Percentiles rank a stretch among this genome's conserved stretches.
These are phyloP conservation scores for Nycticryphes semicollaris DNA, from an alignment of 2,113 vertebrate species.

Conservation along the genomic window DNA sequence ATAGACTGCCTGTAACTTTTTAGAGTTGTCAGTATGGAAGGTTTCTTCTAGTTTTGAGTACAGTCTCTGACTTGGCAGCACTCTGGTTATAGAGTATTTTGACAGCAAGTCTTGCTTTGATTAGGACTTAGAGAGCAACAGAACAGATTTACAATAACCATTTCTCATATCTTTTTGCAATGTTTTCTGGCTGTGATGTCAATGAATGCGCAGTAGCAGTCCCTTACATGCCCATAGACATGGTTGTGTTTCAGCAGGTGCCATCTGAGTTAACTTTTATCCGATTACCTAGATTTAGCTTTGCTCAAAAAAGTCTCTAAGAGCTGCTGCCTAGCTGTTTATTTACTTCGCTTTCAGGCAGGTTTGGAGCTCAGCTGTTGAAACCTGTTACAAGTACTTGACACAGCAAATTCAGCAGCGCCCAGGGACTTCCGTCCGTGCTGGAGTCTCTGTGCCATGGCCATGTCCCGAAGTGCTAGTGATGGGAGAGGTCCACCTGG, in stretches of 20 bases:
- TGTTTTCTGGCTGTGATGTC: background rate
- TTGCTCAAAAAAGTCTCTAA: background rate
- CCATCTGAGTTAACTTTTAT: background rate
- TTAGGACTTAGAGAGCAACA: background rate
- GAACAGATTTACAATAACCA: background rate
- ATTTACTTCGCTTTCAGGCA: background rate
- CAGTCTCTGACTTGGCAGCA: background rate
- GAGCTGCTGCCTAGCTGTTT: background rate
- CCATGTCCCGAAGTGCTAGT: fast-evolving
- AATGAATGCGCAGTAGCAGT: background rate
- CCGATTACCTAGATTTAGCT: background rate
- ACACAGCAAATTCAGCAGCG: background rate
- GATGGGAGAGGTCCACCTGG: background rate
- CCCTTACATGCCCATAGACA: fast-evolving
- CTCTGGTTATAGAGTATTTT: background rate
- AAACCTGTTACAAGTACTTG: background rate
- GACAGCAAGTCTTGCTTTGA: background rate
- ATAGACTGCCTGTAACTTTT: background rate
- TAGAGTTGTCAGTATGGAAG: background rate
- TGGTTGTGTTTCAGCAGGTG: fast-evolving
- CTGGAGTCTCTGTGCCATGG: background rate
- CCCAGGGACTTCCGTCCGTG: background rate
- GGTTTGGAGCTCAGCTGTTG: background rate
- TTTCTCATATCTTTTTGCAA: background rate
- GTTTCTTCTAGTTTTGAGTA: background rate